Conservation (phyloP, 2,113 vertebrate genomes). For the Trichomycterus rosablanca region DNA sequence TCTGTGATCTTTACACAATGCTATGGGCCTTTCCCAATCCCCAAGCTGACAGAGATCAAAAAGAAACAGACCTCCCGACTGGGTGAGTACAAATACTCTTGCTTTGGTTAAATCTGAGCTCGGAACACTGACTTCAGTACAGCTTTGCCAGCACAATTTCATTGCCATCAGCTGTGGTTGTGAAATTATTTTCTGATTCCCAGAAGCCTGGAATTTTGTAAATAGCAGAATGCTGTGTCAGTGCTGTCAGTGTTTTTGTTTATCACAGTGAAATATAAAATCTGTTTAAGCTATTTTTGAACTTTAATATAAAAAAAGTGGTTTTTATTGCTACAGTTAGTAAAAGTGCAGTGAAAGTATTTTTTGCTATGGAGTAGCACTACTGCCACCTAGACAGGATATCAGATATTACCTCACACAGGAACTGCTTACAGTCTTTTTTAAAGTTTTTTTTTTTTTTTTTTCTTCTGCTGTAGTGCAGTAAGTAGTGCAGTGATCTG, state of each 20-base stretch:
- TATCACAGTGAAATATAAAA: slow-evolving; percentile 7
- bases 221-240: background rate
- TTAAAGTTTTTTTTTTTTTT: too few species aligned
- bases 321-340: too few species aligned
- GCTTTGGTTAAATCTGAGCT: background rate
- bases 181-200: background rate
- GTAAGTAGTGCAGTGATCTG: too few species aligned
- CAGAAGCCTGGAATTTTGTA: background rate
- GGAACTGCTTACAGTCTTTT: background rate
- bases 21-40: slow-evolving; percentile 75
- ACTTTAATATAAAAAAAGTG: too few species aligned
- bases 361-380: slow-evolving; percentile 13
- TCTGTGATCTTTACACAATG: slow-evolving; percentile 75
- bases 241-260: background rate
- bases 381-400: slow-evolving; percentile 31
- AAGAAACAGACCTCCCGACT: slow-evolving; percentile 67
- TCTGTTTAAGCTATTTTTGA: background rate
- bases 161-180: background rate
- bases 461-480: background rate
- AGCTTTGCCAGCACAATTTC: background rate
- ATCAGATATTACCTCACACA: slow-evolving; percentile 1
- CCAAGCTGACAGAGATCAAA: slow-evolving; percentile 70
- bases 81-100: slow-evolving; percentile 49
- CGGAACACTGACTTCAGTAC: background rate
- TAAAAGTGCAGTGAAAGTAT: background rate